Conservation (phyloP, 2,888 invertebrate species). For the Lepeophtheirus nordmannii region DNA sequence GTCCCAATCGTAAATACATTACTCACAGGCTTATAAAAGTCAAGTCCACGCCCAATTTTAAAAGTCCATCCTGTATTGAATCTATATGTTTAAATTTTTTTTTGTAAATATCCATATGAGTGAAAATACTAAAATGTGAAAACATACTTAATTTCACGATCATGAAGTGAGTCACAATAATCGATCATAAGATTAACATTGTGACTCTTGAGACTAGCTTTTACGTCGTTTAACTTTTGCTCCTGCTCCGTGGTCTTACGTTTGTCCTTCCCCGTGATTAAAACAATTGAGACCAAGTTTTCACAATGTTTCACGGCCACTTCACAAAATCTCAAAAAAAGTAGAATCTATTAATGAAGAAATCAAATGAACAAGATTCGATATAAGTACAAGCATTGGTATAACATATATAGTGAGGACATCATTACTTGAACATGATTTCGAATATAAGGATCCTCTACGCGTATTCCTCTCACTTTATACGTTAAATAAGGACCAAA, state of each 20-base stretch:
- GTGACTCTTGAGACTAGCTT: not conserved
- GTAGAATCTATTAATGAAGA: not conserved
- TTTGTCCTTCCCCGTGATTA: not conserved
- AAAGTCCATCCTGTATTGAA: not conserved
- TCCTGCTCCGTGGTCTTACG: not conserved
- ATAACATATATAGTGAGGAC: not conserved
- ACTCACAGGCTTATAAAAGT: not conserved
- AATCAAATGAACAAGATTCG: not conserved
- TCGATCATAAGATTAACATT: not conserved
- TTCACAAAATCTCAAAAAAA: not conserved
- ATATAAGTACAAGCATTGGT: not conserved
- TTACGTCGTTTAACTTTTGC: not conserved
- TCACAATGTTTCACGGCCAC: not conserved
- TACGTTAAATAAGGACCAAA: not conserved
- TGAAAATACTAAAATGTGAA: no score
- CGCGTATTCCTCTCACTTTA: not conserved
- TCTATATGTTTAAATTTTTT: no score
- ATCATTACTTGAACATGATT: not conserved
- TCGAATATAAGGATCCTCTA: constrained; percentile 1
- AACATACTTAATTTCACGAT: constrained; percentile 2
- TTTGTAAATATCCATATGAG: no score
- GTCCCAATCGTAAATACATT: not conserved
- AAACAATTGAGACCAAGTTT: not conserved
- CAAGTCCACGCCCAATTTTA: constrained; percentile 1
- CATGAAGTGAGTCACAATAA: not conserved